Conservation (phyloP, 2,113 vertebrate species). For the Tupaia tana region DNA sequence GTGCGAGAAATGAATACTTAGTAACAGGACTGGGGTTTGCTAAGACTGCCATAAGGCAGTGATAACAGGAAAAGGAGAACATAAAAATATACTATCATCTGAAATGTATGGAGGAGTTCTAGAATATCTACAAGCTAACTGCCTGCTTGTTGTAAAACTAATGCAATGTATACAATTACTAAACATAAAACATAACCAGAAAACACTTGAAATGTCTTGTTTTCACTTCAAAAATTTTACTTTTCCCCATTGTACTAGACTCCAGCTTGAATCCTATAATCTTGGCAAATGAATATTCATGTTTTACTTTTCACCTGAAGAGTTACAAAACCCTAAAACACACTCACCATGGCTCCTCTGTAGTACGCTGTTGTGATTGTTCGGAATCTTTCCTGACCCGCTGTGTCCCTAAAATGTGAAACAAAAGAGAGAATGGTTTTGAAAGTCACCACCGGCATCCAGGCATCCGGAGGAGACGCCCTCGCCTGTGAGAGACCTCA, state of each 20-base stretch:
- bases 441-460: constrained; percentile 13
- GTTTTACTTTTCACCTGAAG: not conserved
- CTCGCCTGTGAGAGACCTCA: not conserved
- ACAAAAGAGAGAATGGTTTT: constrained; percentile 63
- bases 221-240: constrained; percentile 12
- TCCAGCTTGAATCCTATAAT: not conserved
- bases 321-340: not conserved
- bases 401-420: constrained; percentile 90
- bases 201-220: constrained; percentile 18
- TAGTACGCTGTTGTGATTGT: constrained; percentile 96
- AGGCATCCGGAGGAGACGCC: not conserved
- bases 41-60: not conserved
- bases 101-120: not conserved
- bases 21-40: not conserved
- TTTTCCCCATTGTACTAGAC: not conserved
- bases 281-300: constrained; percentile 51
- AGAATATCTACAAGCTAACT: constrained; percentile 7
- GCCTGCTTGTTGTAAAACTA: constrained; percentile 48
- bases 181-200: constrained; percentile 15
- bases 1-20: not conserved
- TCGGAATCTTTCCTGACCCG: constrained; percentile 95
- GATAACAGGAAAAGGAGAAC: constrained; percentile 17
- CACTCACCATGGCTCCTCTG: constrained; percentile 95
- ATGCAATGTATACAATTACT: not conserved
- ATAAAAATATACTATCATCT: not conserved